Base-by-base conservation (phyloP, 2,113 vertebrate species). In the Megaleporinus macrocephalus region DNA sequence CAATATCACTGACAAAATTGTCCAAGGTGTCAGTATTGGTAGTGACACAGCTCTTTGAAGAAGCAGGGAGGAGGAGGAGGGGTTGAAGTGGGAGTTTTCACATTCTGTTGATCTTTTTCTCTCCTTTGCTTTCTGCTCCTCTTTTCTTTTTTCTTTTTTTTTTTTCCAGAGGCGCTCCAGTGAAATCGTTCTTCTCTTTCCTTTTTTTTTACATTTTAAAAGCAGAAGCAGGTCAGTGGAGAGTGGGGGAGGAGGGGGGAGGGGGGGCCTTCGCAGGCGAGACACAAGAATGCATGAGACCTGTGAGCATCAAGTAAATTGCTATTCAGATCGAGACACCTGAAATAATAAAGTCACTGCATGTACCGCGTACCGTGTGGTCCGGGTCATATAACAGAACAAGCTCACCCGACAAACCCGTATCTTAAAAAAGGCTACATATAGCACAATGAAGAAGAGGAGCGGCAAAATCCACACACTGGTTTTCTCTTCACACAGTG, bases 21-120 rank as follows among this genome's bases (percentile, higher is more conserved):
- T 91, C 91, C 90, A 91, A 92, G 90, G 89, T 93, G 92, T 91
- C 91, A 88, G 87, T 89, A 86, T 89, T 89, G 91, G 93, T 90
- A 86, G 91, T 87, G 87, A 92, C 88, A 87, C 83, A 62, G 89
- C 79, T 83, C 76, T 66, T 49, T 83, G 82, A 89, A 84, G 79
- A 88, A 68, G 65, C 33, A 53, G 27, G 14, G 29, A 65, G 26
- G 49, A 22, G 80, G 84, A 44, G 41, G 41, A 6, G 80, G 82
- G 76, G 55, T 11, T 61, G 57, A 61, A 61, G 57, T 61, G 57
- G 75, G 86, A 82, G 88, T 86, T 86, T 85, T 90, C 83, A 86
- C 86, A 80, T 53, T 71, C 47, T 76, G 7, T 72, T 57, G 49
- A 26, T 13, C 63, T 61, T 47, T 66, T 71, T 84, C 80, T 86